Evolutionary conservation across 2,797 vertebrate species (phyloP).

Genomic region (Danio tinwini): DNA sequence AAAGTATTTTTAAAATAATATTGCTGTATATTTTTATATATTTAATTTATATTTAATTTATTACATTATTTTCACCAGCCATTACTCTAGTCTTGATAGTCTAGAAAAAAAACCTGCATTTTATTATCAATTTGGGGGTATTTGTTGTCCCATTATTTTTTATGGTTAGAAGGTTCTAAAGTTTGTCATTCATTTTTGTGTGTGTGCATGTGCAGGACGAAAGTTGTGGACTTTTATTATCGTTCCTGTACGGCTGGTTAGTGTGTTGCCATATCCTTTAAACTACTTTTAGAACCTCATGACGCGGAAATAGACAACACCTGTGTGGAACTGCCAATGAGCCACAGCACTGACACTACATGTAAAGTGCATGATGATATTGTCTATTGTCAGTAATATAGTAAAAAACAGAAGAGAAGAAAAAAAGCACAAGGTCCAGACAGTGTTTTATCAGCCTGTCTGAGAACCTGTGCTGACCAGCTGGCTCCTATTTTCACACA

Average conservation of each 20-base stretch:
- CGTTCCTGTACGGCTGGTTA: slow-evolving; percentile 57
- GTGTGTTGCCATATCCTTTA: slow-evolving; percentile 54
- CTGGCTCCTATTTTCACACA: too few relatives aligned
- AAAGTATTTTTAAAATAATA: too few relatives aligned
- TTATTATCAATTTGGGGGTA: too few relatives aligned
- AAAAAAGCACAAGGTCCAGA: too few relatives aligned
- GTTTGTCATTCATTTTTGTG: not conserved
- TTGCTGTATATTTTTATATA: too few relatives aligned
- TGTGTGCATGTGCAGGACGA: slow-evolving; percentile 43
- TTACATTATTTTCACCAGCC: not conserved
- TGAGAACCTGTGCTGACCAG: too few relatives aligned
- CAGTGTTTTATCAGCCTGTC: too few relatives aligned
- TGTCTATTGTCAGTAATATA: not conserved
- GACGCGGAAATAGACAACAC: slow-evolving; percentile 46
- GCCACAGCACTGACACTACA: slow-evolving; percentile 11
- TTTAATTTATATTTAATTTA: not conserved
- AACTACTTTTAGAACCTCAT: slow-evolving; percentile 51
- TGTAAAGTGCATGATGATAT: slow-evolving; percentile 26
- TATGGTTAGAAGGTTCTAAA: not conserved
- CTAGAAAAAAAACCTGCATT: too few relatives aligned
- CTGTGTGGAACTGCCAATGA: slow-evolving; percentile 44
- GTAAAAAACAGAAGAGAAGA: too few relatives aligned
- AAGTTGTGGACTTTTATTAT: slow-evolving; percentile 58
- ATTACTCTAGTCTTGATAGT: not conserved
- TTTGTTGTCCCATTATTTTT: too few relatives aligned